Evolutionary conservation across 2,888 invertebrate species (phyloP).

Genomic region (Bembecia ichneumoniformis): DNA sequence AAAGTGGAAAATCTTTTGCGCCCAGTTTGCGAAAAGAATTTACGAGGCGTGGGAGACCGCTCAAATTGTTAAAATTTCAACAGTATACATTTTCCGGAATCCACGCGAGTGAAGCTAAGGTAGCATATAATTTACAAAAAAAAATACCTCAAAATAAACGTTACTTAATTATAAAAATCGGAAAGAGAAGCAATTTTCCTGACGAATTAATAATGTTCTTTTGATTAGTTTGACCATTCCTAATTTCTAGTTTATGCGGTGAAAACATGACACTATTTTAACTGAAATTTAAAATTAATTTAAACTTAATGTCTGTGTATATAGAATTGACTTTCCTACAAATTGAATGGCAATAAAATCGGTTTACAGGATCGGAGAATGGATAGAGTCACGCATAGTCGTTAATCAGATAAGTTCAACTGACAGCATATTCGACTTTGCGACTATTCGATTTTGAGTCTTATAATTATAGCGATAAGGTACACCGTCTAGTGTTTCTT

Average conservation of each 20-base stretch:
- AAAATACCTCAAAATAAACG: too few relatives aligned
- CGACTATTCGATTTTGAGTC: not conserved
- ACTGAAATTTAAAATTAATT: conserved; percentile 19
- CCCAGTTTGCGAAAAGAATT: too few relatives aligned
- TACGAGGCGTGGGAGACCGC: too few relatives aligned
- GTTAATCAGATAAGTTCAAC: conserved; percentile 56
- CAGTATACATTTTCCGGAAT: too few relatives aligned
- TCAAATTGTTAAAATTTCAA: too few relatives aligned
- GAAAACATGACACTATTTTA: conserved; percentile 52
- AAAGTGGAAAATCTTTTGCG: too few relatives aligned
- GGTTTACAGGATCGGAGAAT: conserved; percentile 55
- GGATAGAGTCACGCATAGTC: conserved; percentile 50
- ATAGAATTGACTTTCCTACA: conserved; percentile 36
- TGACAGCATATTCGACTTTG: not conserved
- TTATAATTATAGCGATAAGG: not conserved
- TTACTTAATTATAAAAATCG: not conserved
- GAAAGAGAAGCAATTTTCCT: conserved; percentile 8
- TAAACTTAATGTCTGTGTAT: conserved; percentile 22
- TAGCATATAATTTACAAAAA: too few relatives aligned
- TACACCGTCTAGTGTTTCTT: not conserved
- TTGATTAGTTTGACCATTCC: conserved; percentile 57
- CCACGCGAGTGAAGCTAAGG: too few relatives aligned
- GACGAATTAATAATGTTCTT: conserved; percentile 45
- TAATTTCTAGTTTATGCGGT: conserved; percentile 52
- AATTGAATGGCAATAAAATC: conserved; percentile 44